Conservation (phyloP, 1,140 invertebrate genomes). For the Drosophila pallidifrons region DNA sequence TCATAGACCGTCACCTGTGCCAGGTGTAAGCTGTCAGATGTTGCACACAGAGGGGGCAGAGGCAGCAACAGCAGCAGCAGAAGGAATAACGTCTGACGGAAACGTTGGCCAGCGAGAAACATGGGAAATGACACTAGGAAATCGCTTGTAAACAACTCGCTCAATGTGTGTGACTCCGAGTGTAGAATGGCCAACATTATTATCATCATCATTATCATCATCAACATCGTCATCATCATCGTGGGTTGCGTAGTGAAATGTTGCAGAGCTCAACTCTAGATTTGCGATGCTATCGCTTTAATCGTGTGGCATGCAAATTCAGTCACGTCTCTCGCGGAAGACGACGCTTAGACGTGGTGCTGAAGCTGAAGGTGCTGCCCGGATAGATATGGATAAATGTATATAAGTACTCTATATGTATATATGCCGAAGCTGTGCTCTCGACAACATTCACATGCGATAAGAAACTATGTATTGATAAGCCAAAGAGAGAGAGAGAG, state of each 20-base stretch:
- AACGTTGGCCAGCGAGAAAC: slow-evolving; percentile 55
- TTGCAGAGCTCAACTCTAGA: slow-evolving; percentile 30
- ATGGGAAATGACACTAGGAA: slow-evolving; percentile 82
- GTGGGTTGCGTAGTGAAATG: slow-evolving; percentile 2
- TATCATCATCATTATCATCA: slow-evolving; percentile 27
- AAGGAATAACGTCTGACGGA: slow-evolving; percentile 36
- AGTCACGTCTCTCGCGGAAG: slow-evolving; percentile 74
- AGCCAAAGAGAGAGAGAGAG: slow-evolving; percentile 11
- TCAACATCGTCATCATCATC: slow-evolving; percentile 17
- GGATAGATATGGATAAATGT: slow-evolving; percentile 61
- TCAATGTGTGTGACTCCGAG: slow-evolving; percentile 24
- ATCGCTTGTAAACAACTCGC: slow-evolving; percentile 79
- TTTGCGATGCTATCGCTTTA: slow-evolving; percentile 51
- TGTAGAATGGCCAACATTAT: slow-evolving; percentile 36
- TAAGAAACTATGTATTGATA: slow-evolving; percentile 4
- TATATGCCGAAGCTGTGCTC: neutral
- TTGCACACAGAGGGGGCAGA: slow-evolving; percentile 2
- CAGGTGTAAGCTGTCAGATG: slow-evolving; percentile 75
- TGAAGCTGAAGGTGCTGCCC: slow-evolving; percentile 52
- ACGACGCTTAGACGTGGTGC: slow-evolving; percentile 77
- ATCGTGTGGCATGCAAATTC: slow-evolving; percentile 70
- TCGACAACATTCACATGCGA: neutral
- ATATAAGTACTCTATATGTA: slow-evolving; percentile 1
- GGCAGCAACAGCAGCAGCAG: neutral
- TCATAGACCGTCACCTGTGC: slow-evolving; percentile 70